phyloP scores from a whole-genome alignment of 2,113 vertebrate species.

The Uria aalge region DNA sequence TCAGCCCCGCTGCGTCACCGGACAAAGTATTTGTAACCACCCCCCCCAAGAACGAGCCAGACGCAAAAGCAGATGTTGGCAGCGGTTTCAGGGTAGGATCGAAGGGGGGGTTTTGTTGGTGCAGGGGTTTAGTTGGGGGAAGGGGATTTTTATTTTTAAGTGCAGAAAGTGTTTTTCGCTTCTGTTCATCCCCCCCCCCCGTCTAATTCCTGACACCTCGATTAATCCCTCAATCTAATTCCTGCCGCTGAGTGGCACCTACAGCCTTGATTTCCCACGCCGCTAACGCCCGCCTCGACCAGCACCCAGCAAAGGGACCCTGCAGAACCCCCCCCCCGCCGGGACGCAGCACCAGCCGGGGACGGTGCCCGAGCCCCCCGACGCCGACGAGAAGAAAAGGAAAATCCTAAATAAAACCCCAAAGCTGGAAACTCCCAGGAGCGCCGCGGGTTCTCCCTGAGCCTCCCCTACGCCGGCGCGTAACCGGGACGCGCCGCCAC shows the following conservation, averaged over 20 bases:
- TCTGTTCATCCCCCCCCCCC: background rate
- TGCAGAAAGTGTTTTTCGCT: background rate
- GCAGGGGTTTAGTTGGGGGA: background rate
- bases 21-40: too few relatives aligned
- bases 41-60: background rate
- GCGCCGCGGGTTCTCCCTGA: fast-evolving
- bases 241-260: background rate
- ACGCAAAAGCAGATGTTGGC: background rate
- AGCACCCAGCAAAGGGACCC: background rate
- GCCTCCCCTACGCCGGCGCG: background rate
- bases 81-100: fast-evolving
- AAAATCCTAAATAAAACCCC: background rate
- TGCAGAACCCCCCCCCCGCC: background rate
- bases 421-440: background rate
- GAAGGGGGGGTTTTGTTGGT: background rate
- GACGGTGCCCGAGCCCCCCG: background rate
- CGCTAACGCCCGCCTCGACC: background rate
- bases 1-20: background rate
- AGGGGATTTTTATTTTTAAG: background rate
- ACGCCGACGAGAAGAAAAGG: fast-evolving
- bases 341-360: background rate
- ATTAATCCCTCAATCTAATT: background rate
- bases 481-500: too few relatives aligned
- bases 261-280: background rate
- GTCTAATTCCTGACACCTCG: background rate